These are phyloP conservation scores for Cyanoramphus novaezelandiae DNA, from an alignment of 2,113 vertebrate genomes.

Conservation along the genomic window DNA sequence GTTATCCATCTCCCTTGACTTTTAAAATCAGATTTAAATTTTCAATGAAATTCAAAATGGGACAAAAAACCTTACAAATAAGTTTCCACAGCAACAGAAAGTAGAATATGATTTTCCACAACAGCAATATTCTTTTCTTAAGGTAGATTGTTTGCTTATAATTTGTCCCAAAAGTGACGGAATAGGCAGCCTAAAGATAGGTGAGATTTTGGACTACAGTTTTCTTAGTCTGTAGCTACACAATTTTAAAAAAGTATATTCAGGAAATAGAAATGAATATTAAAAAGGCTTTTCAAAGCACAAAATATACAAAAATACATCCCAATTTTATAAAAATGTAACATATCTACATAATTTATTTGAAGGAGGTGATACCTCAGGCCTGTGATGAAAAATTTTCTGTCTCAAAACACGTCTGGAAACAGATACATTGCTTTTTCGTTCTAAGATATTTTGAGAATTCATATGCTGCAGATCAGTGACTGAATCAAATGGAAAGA, in stretches of 20 bases:
- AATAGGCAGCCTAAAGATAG: neutral
- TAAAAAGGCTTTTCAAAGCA: neutral
- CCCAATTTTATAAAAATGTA: neutral
- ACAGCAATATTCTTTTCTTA: neutral
- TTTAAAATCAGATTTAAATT: neutral
- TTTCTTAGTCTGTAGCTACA: neutral
- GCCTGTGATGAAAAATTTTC: neutral
- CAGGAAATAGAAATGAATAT: neutral
- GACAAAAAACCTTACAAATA: neutral
- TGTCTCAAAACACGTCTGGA: neutral
- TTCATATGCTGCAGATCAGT: neutral
- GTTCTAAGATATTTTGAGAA: neutral
- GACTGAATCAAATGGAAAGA: neutral
- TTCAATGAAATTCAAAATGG: neutral
- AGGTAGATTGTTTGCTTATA: neutral
- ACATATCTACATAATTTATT: neutral
- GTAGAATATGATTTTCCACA: neutral
- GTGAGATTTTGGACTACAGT: neutral
- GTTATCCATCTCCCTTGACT: neutral
- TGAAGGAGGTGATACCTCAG: neutral
- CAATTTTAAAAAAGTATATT: accelerated
- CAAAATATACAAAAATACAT: neutral
- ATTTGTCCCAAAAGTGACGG: neutral
- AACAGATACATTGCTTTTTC: neutral
- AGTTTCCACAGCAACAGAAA: neutral